A percentile compares a stretch with the other conserved stretches of the same genome.
Evolutionary conservation across 64 coral and sea anemone species (phyloP).

Genomic region (Astreopora myriophthalma): DNA sequence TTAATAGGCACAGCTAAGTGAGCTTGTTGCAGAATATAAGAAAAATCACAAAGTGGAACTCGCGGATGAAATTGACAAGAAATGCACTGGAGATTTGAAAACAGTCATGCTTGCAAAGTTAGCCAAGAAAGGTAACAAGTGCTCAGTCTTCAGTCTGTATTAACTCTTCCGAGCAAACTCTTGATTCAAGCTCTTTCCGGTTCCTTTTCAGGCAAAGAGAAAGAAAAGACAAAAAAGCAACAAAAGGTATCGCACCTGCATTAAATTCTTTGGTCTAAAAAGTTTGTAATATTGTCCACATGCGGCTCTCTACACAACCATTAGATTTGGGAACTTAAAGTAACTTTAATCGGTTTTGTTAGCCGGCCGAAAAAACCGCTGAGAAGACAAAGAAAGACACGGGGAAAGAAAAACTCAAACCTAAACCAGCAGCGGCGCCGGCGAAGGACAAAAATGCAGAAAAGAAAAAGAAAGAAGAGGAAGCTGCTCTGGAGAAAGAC

Average conservation of each 20-base stretch:
- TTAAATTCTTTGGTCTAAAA: no score
- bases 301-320: no score
- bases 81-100: conserved; percentile 77
- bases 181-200: neutral
- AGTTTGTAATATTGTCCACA: no score
- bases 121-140: conserved; percentile 37
- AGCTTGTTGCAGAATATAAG: conserved; percentile 52
- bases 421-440: neutral
- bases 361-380: conserved; percentile 11
- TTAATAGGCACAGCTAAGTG: conserved; percentile 51
- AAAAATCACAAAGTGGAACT: conserved; percentile 67
- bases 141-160: no score
- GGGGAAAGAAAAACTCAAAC: conserved; percentile 36
- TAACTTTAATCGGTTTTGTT: neutral
- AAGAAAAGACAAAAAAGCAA: conserved; percentile 2
- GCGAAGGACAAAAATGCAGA: conserved; percentile 33
- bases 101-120: conserved; percentile 52
- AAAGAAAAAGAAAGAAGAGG: conserved; percentile 44
- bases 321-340: neutral
- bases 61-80: conserved; percentile 77
- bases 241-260: no score
- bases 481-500: conserved; percentile 33
- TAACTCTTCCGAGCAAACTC: neutral
- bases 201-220: neutral
- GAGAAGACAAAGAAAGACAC: conserved; percentile 34